A percentile compares a stretch with the other conserved stretches of the same genome.
Conservation (phyloP, 2,113 vertebrate species). For the Spizaetus ornatus region DNA sequence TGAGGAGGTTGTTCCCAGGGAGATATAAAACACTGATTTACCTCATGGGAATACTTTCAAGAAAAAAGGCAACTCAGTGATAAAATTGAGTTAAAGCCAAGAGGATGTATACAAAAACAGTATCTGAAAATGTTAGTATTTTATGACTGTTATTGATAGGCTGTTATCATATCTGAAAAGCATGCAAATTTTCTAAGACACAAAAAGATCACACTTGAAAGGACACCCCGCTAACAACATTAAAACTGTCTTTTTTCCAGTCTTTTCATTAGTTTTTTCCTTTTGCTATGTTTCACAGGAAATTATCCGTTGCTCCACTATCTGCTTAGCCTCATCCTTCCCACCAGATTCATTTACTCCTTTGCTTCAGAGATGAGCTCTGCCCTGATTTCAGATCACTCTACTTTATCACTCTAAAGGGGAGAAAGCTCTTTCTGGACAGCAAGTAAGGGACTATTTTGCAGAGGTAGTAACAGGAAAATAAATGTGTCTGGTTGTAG, state of each 20-base stretch:
- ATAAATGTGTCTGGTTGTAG: not conserved
- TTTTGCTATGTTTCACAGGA: not conserved
- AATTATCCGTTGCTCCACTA: not conserved
- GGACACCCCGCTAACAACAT: not conserved
- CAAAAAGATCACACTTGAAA: not conserved
- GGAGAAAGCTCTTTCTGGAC: not conserved
- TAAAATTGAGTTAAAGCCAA: not conserved
- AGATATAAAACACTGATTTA: not conserved
- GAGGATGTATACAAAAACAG: not conserved
- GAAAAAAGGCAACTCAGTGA: not conserved
- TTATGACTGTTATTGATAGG: not conserved
- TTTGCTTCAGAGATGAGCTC: not conserved
- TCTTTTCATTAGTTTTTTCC: not conserved
- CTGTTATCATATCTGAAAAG: not conserved
- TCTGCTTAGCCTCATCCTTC: not conserved
- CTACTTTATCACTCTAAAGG: not conserved
- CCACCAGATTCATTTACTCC: not conserved
- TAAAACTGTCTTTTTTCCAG: not conserved
- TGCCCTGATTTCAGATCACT: not conserved
- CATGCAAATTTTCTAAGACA: not conserved
- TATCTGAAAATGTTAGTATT: not conserved
- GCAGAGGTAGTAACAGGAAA: not conserved
- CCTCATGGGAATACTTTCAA: not conserved
- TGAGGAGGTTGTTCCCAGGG: not conserved
- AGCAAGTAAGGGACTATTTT: not conserved